These are phyloP conservation scores for Drosophila fulvimacula DNA, from an alignment of 2,888 invertebrate species.

Conservation along the genomic window DNA sequence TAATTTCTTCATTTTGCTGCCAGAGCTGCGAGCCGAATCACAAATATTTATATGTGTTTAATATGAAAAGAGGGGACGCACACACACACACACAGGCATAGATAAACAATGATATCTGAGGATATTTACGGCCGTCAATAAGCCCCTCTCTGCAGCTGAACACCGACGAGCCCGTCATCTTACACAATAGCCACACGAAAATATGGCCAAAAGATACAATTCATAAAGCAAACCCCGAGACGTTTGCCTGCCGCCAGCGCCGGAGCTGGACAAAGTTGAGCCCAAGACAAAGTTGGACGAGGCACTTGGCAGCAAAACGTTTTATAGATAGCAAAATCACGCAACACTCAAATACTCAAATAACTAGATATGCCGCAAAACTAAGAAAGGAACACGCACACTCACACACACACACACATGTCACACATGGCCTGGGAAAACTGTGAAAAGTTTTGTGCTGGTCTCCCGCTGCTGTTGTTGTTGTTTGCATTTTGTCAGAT, in stretches of 20 bases:
- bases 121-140: conserved; percentile 61
- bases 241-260: conserved; percentile 1
- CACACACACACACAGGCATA: conserved; percentile 28
- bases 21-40: conserved; percentile 11
- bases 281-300: conserved; percentile 62
- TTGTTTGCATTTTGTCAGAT: conserved; percentile 75
- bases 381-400: conserved; percentile 20
- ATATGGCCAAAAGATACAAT: conserved; percentile 60
- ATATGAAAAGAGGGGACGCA: conserved; percentile 37
- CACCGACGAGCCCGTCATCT: neutral
- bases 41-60: conserved; percentile 51
- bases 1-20: conserved; percentile 58
- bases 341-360: conserved; percentile 58
- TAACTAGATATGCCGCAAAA: conserved; percentile 35
- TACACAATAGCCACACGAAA: conserved; percentile 33
- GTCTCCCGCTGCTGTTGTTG: conserved; percentile 62
- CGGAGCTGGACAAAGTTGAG: conserved; percentile 35
- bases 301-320: conserved; percentile 61
- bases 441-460: conserved; percentile 67
- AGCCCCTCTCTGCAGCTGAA: conserved; percentile 3
- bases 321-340: conserved; percentile 70
- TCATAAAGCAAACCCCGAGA: conserved; percentile 62
- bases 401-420: conserved; percentile 12
- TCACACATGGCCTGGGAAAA: conserved; percentile 39
- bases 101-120: conserved; percentile 66